Base-by-base conservation (phyloP, 2,888 invertebrate genomes). In the Macrophya alboannulata region DNA sequence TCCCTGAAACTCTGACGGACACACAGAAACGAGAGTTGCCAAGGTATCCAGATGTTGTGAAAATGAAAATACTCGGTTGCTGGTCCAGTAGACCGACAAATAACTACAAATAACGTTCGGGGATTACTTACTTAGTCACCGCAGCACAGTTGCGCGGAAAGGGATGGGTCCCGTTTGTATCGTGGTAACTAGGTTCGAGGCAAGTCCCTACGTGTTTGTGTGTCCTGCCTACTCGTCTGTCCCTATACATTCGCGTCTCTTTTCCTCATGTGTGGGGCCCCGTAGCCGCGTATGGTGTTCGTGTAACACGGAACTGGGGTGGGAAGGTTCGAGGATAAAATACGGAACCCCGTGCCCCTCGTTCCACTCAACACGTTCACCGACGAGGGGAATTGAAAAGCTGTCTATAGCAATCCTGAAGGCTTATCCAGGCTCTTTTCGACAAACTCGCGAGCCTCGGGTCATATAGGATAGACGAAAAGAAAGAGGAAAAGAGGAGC, bases 71-170 rank as follows among this genome's bases (percentile, higher is more conserved):
- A 86, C 86, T 89, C 84, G 87, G 86, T 86, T 85, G 83, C 83
- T 83, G 83, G 88, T 87, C 87, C 90, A 90, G 86, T 87, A 89
- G 89, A 93, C 89, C 93, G 93, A 92, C 89, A 93, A 92, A 93
- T 93, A 92, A 93, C 92, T 91, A 89, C 93, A 91, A 93, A 93
- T 93, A 93, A 93, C 92, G 90, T 92, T 92, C 89, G 91, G 90
- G 92, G 93, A 93, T 93, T 93, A 93, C 92, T 92, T 93, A 93
- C 91, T 92, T 91, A 92, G 92, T 92, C 93, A 93, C 92, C 92
- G 92, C 92, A 91, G 90, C 91, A 91, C 90, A 90, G 89, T 91
- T 90, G 90, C 89, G 88, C 84, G 68, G 65, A 43, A 25, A 12
- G 83, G 81, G 43, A 12, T 45, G 43, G 21, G 43, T 48, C 86